Conservation (phyloP, 2,113 vertebrate genomes). For the Phrynosoma blainvillii region DNA sequence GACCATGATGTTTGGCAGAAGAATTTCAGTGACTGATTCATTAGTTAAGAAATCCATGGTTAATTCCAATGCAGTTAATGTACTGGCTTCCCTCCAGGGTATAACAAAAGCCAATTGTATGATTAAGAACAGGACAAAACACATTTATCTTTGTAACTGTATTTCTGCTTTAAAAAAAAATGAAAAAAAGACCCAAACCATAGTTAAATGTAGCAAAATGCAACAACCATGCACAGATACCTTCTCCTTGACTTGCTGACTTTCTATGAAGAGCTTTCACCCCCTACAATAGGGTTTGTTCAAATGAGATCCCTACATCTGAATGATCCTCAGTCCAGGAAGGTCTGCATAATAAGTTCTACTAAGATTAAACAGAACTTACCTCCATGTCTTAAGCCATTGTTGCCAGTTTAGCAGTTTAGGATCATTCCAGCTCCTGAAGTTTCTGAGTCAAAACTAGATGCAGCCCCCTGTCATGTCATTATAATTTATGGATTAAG, state of each 20-base stretch:
- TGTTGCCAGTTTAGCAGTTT: too few relatives aligned
- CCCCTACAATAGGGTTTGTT: background rate
- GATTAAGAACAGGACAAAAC: constrained; percentile 12
- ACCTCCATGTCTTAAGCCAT: background rate
- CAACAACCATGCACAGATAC: too few relatives aligned
- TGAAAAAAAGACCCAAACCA: too few relatives aligned
- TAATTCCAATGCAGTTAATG: background rate
- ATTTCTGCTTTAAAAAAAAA: too few relatives aligned
- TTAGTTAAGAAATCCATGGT: background rate
- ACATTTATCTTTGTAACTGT: background rate
- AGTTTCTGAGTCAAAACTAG: too few relatives aligned
- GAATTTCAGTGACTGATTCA: background rate
- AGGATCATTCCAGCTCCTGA: too few relatives aligned
- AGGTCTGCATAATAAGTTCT: background rate
- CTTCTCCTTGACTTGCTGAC: background rate
- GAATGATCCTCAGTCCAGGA: background rate
- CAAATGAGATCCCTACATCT: background rate
- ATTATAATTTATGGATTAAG: too few relatives aligned
- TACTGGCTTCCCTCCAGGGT: background rate
- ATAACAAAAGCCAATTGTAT: background rate
- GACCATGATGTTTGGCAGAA: background rate
- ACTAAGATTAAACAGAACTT: background rate
- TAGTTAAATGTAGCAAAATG: too few relatives aligned
- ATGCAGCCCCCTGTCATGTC: too few relatives aligned
- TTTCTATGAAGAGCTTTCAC: background rate